Evolutionary conservation across 1,140 invertebrate genomes (phyloP).

Genomic region (Drosophila trapezifrons): DNA sequence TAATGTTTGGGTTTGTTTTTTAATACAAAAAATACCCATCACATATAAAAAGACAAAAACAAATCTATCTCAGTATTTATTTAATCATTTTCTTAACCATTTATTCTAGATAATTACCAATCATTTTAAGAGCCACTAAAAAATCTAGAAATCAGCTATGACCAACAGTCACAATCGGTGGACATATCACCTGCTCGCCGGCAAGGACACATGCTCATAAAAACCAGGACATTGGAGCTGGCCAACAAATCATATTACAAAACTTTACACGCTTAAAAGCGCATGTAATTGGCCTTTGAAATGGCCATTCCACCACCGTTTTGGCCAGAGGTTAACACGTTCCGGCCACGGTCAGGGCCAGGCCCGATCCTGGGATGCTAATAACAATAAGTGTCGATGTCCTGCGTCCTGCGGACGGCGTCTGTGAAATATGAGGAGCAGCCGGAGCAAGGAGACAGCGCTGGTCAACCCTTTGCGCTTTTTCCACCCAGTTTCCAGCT

Average conservation of each 20-base stretch:
- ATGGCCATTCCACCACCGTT: conserved; percentile 44
- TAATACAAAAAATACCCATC: too few relatives aligned
- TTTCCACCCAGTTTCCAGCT: too few relatives aligned
- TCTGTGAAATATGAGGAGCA: conserved; percentile 76
- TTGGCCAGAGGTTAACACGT: conserved; percentile 73
- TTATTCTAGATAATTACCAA: neutral
- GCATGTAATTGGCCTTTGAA: conserved; percentile 82
- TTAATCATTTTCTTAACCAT: too few relatives aligned
- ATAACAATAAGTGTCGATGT: conserved; percentile 81
- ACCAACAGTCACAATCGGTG: too few relatives aligned
- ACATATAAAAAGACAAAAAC: too few relatives aligned
- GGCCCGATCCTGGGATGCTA: conserved; percentile 66
- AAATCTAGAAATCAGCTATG: too few relatives aligned
- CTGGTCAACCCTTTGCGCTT: conserved; percentile 24
- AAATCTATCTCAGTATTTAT: too few relatives aligned
- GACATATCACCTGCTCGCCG: neutral
- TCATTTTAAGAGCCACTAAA: neutral
- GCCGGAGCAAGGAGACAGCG: conserved; percentile 31
- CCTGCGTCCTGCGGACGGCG: conserved; percentile 46
- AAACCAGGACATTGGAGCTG: conserved; percentile 49
- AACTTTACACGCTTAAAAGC: conserved; percentile 83
- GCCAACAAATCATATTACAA: conserved; percentile 79
- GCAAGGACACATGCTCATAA: conserved; percentile 36
- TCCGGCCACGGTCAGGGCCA: conserved; percentile 36
- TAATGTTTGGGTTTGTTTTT: too few relatives aligned